Evolutionary conservation across 2,113 vertebrate species (phyloP).

Genomic region (Elephantulus edwardii): DNA sequence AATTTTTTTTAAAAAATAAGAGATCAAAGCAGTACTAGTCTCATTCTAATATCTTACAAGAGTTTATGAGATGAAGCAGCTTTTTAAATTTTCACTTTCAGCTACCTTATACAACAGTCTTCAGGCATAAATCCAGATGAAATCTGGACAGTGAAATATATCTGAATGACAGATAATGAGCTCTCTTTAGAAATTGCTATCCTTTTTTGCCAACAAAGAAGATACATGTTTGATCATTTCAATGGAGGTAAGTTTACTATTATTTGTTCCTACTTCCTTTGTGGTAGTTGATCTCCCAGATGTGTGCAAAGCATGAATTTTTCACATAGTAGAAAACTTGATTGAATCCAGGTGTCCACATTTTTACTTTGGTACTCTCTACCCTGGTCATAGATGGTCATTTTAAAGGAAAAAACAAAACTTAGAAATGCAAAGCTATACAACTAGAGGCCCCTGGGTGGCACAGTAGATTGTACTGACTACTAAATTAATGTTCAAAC

Average conservation of each 20-base stretch:
- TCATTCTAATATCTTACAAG: not conserved
- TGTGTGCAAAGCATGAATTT: not conserved
- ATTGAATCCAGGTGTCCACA: not conserved
- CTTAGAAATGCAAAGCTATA: not conserved
- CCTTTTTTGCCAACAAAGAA: not conserved
- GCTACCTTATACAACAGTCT: not conserved
- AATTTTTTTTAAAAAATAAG: not conserved
- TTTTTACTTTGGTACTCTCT: not conserved
- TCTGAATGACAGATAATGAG: slow-evolving; percentile 22
- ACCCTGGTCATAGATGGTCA: not conserved
- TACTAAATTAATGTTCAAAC: not conserved
- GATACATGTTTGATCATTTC: not conserved
- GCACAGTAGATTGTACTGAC: not conserved
- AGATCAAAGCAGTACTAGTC: not conserved
- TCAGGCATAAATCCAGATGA: not conserved
- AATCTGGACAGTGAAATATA: not conserved
- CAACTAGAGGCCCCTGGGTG: too few relatives aligned
- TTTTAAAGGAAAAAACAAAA: slow-evolving; percentile 8
- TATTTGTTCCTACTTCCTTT: not conserved
- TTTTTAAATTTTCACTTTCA: not conserved
- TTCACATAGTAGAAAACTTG: not conserved
- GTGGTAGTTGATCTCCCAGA: not conserved
- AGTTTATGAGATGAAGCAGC: not conserved
- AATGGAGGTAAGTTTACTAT: not conserved
- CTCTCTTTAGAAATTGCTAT: not conserved